Conservation (phyloP, 2,888 invertebrate genomes). For the Ophion slaviceki region DNA sequence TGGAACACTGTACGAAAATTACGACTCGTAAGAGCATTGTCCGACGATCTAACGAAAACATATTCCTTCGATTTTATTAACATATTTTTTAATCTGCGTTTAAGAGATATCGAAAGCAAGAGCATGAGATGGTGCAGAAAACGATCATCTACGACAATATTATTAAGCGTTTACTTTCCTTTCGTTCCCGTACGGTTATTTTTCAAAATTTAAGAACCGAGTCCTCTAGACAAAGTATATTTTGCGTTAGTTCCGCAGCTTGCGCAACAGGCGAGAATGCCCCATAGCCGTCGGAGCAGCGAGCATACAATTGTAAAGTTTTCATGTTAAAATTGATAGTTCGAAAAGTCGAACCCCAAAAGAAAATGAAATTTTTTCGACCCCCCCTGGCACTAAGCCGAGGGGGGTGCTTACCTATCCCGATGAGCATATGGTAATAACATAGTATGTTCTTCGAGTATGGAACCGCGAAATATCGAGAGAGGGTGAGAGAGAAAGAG, state of each 20-base stretch:
- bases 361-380: conserved; percentile 26
- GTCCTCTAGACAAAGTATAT: neutral
- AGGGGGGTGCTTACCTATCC: conserved; percentile 1
- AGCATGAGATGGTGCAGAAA: neutral
- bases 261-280: too few relatives aligned
- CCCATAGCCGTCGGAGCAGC: neutral
- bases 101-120: too few relatives aligned
- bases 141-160: neutral
- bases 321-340: neutral
- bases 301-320: neutral
- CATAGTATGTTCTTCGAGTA: conserved; percentile 11
- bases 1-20: too few relatives aligned
- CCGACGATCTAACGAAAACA: too few relatives aligned
- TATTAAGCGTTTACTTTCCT: neutral
- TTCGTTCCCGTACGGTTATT: neutral
- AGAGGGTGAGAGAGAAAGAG: conserved; percentile 15
- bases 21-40: too few relatives aligned
- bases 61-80: too few relatives aligned
- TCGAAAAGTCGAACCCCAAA: conserved; percentile 14
- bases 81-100: too few relatives aligned
- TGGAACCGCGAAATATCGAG: conserved; percentile 33
- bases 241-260: too few relatives aligned
- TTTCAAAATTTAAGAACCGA: neutral
- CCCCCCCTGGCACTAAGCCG: conserved; percentile 14
- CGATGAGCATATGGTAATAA: conserved; percentile 50